Evolutionary conservation across 2,888 invertebrate genomes (phyloP).

Genomic region (Autographa gamma): DNA sequence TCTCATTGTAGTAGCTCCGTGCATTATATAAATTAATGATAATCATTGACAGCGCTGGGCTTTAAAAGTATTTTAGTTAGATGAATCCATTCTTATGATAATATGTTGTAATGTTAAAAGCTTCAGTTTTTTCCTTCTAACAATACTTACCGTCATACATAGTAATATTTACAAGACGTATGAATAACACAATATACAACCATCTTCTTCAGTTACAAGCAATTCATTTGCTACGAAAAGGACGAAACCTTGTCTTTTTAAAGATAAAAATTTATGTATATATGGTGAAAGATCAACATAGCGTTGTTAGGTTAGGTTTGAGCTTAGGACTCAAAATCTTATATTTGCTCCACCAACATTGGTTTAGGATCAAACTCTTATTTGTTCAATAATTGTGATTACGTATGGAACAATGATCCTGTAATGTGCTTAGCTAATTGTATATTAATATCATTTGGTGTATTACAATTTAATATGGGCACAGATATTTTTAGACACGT

Average conservation of each 20-base stretch:
- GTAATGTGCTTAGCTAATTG: slow-evolving; percentile 18
- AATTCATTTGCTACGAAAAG: too few species aligned
- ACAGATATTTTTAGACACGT: neutral
- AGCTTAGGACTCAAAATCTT: slow-evolving; percentile 54
- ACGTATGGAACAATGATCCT: slow-evolving; percentile 37
- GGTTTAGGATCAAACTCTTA: slow-evolving; percentile 47
- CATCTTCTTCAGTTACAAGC: too few species aligned
- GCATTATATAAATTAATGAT: too few species aligned
- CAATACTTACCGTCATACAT: too few species aligned
- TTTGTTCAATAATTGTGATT: slow-evolving; percentile 52
- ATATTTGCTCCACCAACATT: slow-evolving; percentile 44
- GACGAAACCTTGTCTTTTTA: slow-evolving; percentile 11
- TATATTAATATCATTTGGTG: neutral
- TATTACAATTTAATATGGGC: neutral
- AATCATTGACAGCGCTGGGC: too few species aligned
- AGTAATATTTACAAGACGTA: too few species aligned
- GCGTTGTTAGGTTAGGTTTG: slow-evolving; percentile 52
- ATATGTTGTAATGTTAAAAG: too few species aligned
- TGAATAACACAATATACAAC: too few species aligned
- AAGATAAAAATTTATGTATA: slow-evolving; percentile 17
- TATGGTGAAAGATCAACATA: slow-evolving; percentile 36
- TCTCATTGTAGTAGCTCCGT: too few species aligned
- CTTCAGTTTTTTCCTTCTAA: too few species aligned
- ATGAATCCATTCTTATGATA: too few species aligned
- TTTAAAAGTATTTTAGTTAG: too few species aligned